Conservation (phyloP, 2,888 invertebrate species). For the Steinernema carpocapsae region DNA sequence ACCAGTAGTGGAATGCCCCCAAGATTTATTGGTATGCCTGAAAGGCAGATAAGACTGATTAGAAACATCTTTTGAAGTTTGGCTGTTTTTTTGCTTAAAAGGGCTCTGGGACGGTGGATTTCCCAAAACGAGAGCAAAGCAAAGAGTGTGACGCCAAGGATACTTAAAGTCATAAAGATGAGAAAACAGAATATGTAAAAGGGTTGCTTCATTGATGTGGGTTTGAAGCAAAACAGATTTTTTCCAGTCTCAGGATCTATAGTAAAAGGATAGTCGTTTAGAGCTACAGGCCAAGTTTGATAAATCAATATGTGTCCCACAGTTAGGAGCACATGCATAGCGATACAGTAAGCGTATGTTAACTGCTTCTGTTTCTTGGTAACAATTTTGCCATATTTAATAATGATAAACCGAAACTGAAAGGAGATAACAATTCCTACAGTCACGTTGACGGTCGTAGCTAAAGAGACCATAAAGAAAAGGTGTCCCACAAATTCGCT, state of each 20-base stretch:
- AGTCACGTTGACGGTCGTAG: background rate
- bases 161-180: background rate
- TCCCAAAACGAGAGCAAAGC: background rate
- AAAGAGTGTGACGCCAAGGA: background rate
- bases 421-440: background rate
- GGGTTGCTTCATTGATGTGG: background rate
- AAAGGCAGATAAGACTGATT: background rate
- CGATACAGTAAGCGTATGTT: background rate
- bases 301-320: background rate
- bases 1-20: background rate
- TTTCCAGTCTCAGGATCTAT: background rate
- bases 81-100: background rate
- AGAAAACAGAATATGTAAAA: background rate
- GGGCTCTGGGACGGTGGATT: background rate
- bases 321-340: background rate
- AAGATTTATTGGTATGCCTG: background rate
- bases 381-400: background rate
- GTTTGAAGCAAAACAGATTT: background rate
- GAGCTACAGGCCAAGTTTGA: background rate
- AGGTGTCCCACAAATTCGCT: background rate
- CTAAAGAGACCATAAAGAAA: background rate
- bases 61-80: background rate
- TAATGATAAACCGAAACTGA: background rate
- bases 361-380: background rate
- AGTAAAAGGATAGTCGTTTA: background rate